phyloP scores from a whole-genome alignment of 1,140 invertebrate species.

The Bathynomus jamesi region DNA sequence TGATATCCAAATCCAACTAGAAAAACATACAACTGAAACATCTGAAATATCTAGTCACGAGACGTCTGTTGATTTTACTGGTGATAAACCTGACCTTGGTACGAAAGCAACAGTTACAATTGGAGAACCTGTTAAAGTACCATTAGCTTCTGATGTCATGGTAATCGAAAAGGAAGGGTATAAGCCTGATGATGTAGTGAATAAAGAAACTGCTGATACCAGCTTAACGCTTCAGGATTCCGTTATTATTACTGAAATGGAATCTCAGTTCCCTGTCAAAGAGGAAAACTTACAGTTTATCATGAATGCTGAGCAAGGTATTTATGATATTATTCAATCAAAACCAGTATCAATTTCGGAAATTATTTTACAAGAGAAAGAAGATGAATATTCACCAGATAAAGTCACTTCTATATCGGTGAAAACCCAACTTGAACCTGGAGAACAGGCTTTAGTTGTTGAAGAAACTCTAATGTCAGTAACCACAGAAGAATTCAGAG shows the following conservation, averaged over 20 bases:
- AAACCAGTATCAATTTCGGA: neutral
- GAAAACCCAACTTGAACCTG: neutral
- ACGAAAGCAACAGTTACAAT: constrained; percentile 21
- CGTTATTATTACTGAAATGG: constrained; percentile 45
- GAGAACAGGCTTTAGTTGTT: constrained; percentile 20
- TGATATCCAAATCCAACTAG: constrained; percentile 16
- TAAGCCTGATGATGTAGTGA: constrained; percentile 40
- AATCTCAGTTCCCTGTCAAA: neutral
- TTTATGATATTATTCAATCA: neutral
- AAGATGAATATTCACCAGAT: neutral
- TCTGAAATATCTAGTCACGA: constrained; percentile 22
- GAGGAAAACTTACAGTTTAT: neutral
- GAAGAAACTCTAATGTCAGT: constrained; percentile 30
- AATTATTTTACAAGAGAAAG: neutral
- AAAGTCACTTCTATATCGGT: neutral
- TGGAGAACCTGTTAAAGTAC: constrained; percentile 19
- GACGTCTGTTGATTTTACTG: constrained; percentile 1
- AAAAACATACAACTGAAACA: neutral
- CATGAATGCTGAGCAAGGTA: neutral
- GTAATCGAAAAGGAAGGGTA: constrained; percentile 21
- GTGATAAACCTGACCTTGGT: neutral
- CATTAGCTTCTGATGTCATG: constrained; percentile 21
- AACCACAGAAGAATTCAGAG: constrained; percentile 25
- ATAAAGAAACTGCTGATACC: neutral
- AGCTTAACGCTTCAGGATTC: constrained; percentile 44